A percentile compares a stretch with the other conserved stretches of the same genome.
These are phyloP conservation scores for Nemapogon koenigi DNA, from an alignment of 2,888 invertebrate species.

Conservation along the genomic window DNA sequence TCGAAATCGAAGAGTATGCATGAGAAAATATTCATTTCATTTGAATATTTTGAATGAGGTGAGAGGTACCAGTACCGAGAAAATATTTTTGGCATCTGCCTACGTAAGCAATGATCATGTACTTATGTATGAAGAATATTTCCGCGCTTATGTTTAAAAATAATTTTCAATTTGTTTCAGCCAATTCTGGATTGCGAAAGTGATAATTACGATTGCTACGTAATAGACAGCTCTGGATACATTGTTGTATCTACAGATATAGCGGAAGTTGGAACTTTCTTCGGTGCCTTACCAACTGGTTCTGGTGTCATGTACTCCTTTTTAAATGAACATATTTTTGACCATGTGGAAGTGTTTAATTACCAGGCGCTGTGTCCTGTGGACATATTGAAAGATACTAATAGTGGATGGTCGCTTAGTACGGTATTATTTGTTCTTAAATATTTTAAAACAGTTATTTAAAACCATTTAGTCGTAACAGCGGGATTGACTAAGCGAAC, in stretches of 20 bases:
- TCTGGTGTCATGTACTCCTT: slow-evolving; percentile 79
- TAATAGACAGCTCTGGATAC: slow-evolving; percentile 93
- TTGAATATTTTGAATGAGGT: no score
- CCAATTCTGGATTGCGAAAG: slow-evolving; percentile 47
- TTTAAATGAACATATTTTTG: slow-evolving; percentile 74
- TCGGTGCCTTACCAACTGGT: slow-evolving; percentile 74
- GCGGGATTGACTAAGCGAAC: no score
- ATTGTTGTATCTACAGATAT: slow-evolving; percentile 74
- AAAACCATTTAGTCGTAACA: no score
- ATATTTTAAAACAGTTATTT: no score
- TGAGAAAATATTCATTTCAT: no score
- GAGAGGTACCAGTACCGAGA: no score
- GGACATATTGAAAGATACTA: slow-evolving; percentile 22
- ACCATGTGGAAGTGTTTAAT: slow-evolving; percentile 80
- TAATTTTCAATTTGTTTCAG: no score
- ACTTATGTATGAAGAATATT: no score
- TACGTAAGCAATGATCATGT: no score
- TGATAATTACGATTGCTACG: slow-evolving; percentile 78
- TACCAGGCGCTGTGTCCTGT: slow-evolving; percentile 80
- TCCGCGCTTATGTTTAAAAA: no score
- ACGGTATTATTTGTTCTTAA: slow-evolving; percentile 24
- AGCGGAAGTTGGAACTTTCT: slow-evolving; percentile 80
- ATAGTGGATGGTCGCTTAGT: slow-evolving; percentile 31
- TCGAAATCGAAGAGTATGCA: no score
- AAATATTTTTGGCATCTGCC: no score